Evolutionary conservation across 2,888 invertebrate genomes (phyloP), one percentile per base, ranked within the genome.

Genomic region (Troilus luridus): DNA sequence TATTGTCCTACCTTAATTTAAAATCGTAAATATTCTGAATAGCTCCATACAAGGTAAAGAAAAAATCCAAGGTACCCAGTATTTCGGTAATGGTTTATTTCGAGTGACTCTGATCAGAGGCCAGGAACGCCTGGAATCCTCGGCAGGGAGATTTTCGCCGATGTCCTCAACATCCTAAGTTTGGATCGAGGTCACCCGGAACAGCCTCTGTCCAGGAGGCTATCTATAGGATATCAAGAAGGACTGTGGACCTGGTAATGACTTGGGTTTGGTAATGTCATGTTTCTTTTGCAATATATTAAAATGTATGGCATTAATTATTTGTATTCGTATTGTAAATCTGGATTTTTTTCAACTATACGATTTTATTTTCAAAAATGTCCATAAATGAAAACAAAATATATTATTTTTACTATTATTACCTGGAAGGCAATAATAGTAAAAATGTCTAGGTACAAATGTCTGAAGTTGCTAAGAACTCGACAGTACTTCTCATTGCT

Each of bases 41-140:
- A 9, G n/a, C n/a, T 67, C 67, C 67, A 24, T n/a, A 85, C n/a
- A 85, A 85, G 56, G 85, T n/a, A 54, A 56, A 58, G 17, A 56
- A 85, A 85, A 77, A 85, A 85, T 85, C 56, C 85, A 58, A 56
- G 56, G 85, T 56, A n/a, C 56, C 64, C 64, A 89, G 90, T 90
- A 90, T 90, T 90, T 90, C 58, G 72, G 90, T 90, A 77, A 90
- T 54, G 72, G 90, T 90, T 90, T 90, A 90, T 90, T 90, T 77
- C 90, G 24, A 72, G 67, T 54, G 10, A 12, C 14, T 54, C n/a
- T 56, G 58, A 72, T 90, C 90, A 90, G 90, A 21, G 77, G 77
- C 56, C 24, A n/a, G 90, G 59, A 90, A 90, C 90, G 90, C 59
- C 17, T 21, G 64, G 64, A 64, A 64, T 64, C 64, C 67, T 60